Evolutionary conservation across 2,888 invertebrate genomes (phyloP), one percentile per base, ranked within the genome.

Genomic region (Idaea straminata): DNA sequence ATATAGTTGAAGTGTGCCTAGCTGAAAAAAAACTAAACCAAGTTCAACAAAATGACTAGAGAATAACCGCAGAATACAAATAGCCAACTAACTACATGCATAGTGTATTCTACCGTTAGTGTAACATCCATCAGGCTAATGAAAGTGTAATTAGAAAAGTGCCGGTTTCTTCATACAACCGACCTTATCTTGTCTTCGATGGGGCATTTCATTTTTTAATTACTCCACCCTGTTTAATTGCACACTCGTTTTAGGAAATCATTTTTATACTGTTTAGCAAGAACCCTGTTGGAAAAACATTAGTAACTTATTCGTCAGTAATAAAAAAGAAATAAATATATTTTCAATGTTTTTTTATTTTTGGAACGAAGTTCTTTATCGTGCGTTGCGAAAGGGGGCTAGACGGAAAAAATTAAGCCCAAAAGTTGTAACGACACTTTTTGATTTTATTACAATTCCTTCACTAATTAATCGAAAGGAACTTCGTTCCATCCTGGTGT

Each of bases 121-220:
- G 68, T 66, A 70, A 64, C 77, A 84, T 86, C 89, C 90, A 92
- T 92, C 92, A 92, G 47, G 84, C 92, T 92, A 92, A 92, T 92
- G 92, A 90, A 91, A 84, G 83, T 72, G 88, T 90, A 91, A 92
- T 92, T 90, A 91, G 85, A 88, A 91, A 87, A 89, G 88, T 91
- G 91, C 84, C 69, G 83, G 86, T 90, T 89, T 92, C 92, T 92
- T 92, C 91, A 91, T 86, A 85, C 85, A 75, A 78, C 77, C 79
- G 79, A 80, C 88, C 88, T 92, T 92, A 92, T 91, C 92, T 91
- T 91, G 87, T 91, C 91, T 92, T 92, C 88, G 86, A 86, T 88
- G 84, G 86, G 82, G 86, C 82, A 86, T 87, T 84, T 86, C 79
- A 81, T 81, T 88, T 89, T 90, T 91, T 91, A 91, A 92, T 92